phyloP scores from a whole-genome alignment of 2,113 vertebrate species.

The Gobio gobio region DNA sequence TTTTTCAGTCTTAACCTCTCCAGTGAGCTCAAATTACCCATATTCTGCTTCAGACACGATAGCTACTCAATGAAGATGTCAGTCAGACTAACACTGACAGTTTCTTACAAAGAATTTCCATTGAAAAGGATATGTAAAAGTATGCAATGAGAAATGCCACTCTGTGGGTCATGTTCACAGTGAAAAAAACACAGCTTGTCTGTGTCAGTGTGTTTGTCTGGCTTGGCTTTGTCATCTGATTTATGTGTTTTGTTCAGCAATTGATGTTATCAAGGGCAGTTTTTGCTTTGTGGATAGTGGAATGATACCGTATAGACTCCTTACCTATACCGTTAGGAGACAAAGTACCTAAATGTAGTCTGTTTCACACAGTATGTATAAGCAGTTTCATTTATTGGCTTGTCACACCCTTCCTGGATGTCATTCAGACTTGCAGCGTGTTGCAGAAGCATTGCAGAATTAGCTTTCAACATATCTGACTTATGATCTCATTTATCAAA shows the following conservation, averaged over 20 bases:
- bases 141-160: not conserved
- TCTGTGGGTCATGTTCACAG: not conserved
- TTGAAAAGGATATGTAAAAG: not conserved
- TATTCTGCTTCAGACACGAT: conserved; percentile 8
- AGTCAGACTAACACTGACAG: not conserved
- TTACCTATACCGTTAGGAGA: not conserved
- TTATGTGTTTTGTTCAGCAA: not conserved
- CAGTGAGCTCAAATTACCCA: conserved; percentile 45
- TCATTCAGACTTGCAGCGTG: not conserved
- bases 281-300: not conserved
- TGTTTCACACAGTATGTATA: not conserved
- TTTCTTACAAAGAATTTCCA: not conserved
- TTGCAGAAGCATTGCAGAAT: not conserved
- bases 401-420: conserved; percentile 2
- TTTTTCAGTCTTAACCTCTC: conserved; percentile 26
- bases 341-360: not conserved
- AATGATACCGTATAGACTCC: too few relatives aligned
- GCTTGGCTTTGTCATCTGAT: not conserved
- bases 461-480: not conserved
- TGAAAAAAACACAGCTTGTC: not conserved
- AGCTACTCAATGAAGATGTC: not conserved
- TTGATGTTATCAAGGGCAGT: not conserved
- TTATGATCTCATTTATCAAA: not conserved
- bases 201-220: not conserved
- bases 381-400: not conserved